Percentiles rank a stretch among this genome's conserved stretches.
Conservation (phyloP, 2,888 invertebrate genomes). For the Epinotia brunnichana region DNA sequence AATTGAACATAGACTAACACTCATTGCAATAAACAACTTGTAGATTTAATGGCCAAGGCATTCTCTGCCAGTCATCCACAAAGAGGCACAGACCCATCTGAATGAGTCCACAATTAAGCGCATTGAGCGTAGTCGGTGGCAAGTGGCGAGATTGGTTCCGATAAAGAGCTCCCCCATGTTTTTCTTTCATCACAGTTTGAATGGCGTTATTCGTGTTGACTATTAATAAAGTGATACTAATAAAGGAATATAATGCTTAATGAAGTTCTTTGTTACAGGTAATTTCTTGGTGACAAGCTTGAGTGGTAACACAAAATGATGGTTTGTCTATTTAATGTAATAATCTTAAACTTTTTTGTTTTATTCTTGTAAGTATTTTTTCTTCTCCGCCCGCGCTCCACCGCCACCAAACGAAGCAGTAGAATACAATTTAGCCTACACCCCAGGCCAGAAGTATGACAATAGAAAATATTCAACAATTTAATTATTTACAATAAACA, state of each 20-base stretch:
- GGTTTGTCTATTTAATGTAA: background rate
- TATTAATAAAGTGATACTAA: conserved; percentile 22
- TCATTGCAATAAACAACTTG: conserved; percentile 42
- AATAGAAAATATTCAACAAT: too few relatives aligned
- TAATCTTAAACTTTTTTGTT: background rate
- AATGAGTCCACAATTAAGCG: conserved; percentile 82
- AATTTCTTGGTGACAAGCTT: conserved; percentile 15
- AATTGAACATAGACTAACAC: background rate
- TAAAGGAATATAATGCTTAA: conserved; percentile 35
- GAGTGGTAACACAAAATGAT: background rate
- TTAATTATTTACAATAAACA: too few relatives aligned
- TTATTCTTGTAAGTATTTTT: background rate
- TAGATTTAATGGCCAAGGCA: conserved; percentile 13
- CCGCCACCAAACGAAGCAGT: too few relatives aligned
- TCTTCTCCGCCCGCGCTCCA: too few relatives aligned
- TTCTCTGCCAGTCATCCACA: conserved; percentile 15
- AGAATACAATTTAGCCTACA: too few relatives aligned
- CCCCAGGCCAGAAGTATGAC: too few relatives aligned
- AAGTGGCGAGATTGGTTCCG: conserved; percentile 82
- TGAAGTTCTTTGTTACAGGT: conserved; percentile 43
- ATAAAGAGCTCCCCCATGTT: conserved; percentile 82
- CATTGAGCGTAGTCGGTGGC: conserved; percentile 78
- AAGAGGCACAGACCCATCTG: conserved; percentile 67
- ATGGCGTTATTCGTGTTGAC: conserved; percentile 68
- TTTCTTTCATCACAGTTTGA: conserved; percentile 81